Evolutionary conservation across 2,888 invertebrate species (phyloP), one percentile per base, ranked within the genome.

Genomic region (Andrena hattorfiana): DNA sequence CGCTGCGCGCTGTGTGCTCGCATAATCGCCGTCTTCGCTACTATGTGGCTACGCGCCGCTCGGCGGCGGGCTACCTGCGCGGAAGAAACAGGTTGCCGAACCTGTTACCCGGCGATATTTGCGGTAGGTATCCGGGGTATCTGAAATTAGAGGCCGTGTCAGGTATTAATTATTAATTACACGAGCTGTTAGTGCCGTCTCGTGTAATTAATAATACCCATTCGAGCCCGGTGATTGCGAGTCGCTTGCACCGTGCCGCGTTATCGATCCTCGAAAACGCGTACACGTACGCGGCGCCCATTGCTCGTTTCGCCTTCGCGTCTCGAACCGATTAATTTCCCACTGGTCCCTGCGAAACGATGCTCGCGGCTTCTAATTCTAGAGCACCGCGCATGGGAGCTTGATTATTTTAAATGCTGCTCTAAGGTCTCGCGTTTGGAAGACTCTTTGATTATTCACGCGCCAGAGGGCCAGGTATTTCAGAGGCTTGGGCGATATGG

Each of bases 101-200:
- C 75, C 71, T 72, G 81, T 64, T 76, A 77, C 77, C 54, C 60
- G 20, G 10, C n/a, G 48, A 79, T 42, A 62, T 63, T 71, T 54
- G 59, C 62, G 35, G 68, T 62, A 23, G 56, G 56, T 49, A 30
- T 66, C 16, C 28, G 35, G 56, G 32, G 69, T 64, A 77, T 56
- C 54, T 35, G 62, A 82, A 82, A 73, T 77, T 82, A 68, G 67
- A 66, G 63, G 56, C 48, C 69, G 71, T 35, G 68, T 32, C 51
- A 28, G 32, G 64, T 82, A 82, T 75, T 73, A 83, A 77, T 82
- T 77, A 77, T 72, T 73, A 82, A 82, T 83, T 82, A 76, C 64
- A 51, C 59, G 51, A 54, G 35, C 64, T 64, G 67, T 66, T 72
- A 83, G 71, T 69, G 63, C 68, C 69, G 68, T 63, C 75, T 68